These are phyloP conservation scores for Plebejus anna DNA, from an alignment of 2,888 invertebrate genomes.

Conservation along the genomic window DNA sequence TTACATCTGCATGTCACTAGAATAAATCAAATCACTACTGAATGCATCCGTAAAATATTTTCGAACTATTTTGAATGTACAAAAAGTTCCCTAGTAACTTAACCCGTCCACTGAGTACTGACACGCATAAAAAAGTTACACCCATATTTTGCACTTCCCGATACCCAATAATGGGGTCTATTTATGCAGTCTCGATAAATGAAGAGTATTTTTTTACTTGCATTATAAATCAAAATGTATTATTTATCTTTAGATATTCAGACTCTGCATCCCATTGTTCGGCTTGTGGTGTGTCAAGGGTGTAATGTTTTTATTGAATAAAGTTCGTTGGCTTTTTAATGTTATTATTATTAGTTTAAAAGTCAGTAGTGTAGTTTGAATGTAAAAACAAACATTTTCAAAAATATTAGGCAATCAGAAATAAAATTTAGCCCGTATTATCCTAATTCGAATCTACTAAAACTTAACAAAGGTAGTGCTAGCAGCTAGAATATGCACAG, in stretches of 20 bases:
- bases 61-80: constrained; percentile 76
- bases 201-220: constrained; percentile 78
- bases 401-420: not conserved
- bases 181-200: constrained; percentile 79
- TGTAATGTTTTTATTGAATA: constrained; percentile 72
- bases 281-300: constrained; percentile 78
- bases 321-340: constrained; percentile 49
- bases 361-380: not conserved
- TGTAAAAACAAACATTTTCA: not conserved
- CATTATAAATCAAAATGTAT: constrained; percentile 80
- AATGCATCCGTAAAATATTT: constrained; percentile 78
- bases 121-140: constrained; percentile 78
- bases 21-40: constrained; percentile 79
- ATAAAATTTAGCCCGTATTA: not conserved
- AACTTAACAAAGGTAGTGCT: not conserved
- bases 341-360: constrained; percentile 48
- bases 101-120: constrained; percentile 66
- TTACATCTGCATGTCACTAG: constrained; percentile 78
- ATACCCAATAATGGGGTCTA: constrained; percentile 77
- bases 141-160: constrained; percentile 80
- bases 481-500: constrained; percentile 35
- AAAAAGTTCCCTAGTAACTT: constrained; percentile 69
- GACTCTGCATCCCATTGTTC: constrained; percentile 80
- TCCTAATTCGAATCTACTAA: too few species aligned
- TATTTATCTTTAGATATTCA: constrained; percentile 78